Percentiles rank a stretch among this genome's conserved stretches.
These are phyloP conservation scores for Phenacoccus solenopsis DNA, from an alignment of 1,140 invertebrate genomes.

Conservation along the genomic window DNA sequence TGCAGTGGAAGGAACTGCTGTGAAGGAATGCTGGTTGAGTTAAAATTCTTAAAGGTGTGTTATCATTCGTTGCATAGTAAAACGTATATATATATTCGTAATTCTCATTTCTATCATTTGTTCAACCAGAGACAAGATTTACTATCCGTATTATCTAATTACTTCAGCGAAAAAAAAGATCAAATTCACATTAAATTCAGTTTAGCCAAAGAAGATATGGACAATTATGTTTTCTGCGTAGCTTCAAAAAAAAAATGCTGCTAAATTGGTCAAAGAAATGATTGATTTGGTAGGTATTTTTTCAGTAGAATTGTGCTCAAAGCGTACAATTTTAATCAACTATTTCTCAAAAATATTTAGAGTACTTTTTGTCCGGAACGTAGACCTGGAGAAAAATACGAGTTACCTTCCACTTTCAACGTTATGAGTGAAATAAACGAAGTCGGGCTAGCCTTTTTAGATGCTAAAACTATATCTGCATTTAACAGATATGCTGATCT, in stretches of 20 bases:
- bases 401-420: constrained; percentile 62
- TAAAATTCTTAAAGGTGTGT: constrained; percentile 77
- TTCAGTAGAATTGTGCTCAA: constrained; percentile 9
- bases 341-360: constrained; percentile 35
- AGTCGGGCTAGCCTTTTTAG: constrained; percentile 65
- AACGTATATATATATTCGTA: neutral
- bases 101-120: constrained; percentile 16
- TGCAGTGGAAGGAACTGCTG: constrained; percentile 88
- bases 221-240: constrained; percentile 84
- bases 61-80: neutral
- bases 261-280: constrained; percentile 80
- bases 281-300: constrained; percentile 64
- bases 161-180: constrained; percentile 76
- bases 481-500: constrained; percentile 72
- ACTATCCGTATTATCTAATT: constrained; percentile 68
- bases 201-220: constrained; percentile 81
- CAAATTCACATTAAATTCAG: constrained; percentile 75
- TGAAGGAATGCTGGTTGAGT: constrained; percentile 91
- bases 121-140: constrained; percentile 90
- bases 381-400: constrained; percentile 75
- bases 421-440: constrained; percentile 85
- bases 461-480: constrained; percentile 65
- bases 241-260: constrained; percentile 78
- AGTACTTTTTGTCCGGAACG: constrained; percentile 85
- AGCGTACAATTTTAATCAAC: constrained; percentile 9